Evolutionary conservation across 2,113 vertebrate species (phyloP), one percentile per base, ranked within the genome.

Genomic region (Microtus ochrogaster): DNA sequence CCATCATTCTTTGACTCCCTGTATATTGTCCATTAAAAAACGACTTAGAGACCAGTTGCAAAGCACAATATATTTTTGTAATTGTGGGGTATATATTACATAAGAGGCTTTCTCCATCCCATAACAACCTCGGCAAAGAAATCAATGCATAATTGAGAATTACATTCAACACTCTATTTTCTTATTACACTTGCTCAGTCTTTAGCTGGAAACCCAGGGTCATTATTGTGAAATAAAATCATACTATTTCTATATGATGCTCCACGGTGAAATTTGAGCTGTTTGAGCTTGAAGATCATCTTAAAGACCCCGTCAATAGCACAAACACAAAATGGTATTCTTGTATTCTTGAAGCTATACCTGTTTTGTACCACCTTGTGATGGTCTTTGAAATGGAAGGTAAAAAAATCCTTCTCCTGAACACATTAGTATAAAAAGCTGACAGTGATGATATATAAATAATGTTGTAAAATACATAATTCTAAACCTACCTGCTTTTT

Each of bases 381-480:
- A 47, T 65, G 13, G 11, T 9, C n/a, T 44, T 30, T 65, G 14
- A 30, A 28, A 84, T 11, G 13, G 26, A 17, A 84, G 17, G 2
- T 21, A 66, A 66, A 85, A 85, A 66, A 66, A 19, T 47, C 2
- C 2, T 9, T 68, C 63, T 85, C 19, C 24, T 30, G 89, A 93
- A 85, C 52, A 39, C 30, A 97, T 95, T 90, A 95, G 47, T 49
- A 58, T 91, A 90, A 66, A 94, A 79, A 96, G 94, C n/a, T 7
- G 28, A 28, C 33, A 97, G 55, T 95, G 81, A 96, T 96, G 96
- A 96, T 76, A 95, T 39, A 85, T 79, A 70, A 63, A 58, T 11
- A 68, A 96, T 95, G 4, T 96, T 96, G 88, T 61, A 36, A 85
- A 65, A 41, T 96, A 44, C 11, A 3, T 26, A 97, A 98, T 95